Evolutionary conservation across 2,888 invertebrate species (phyloP).

Genomic region (Heterodera filipjevi): DNA sequence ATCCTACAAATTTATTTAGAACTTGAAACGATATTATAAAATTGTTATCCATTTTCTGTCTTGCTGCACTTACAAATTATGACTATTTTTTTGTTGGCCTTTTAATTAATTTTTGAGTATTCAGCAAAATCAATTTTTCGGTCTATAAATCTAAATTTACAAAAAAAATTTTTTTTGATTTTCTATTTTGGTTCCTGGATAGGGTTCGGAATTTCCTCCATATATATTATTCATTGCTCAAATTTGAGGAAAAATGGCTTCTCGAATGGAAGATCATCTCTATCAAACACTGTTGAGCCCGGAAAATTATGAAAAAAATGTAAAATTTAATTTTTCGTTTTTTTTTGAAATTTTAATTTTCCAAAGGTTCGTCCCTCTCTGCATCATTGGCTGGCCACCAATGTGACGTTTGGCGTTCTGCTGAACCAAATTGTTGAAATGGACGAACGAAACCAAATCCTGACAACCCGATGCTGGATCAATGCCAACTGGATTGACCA

Average conservation of each 20-base stretch:
- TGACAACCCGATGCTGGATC: conserved; percentile 64
- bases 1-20: too few species aligned
- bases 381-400: conserved; percentile 78
- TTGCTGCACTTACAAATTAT: too few species aligned
- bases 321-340: not conserved
- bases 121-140: too few species aligned
- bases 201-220: too few species aligned
- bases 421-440: conserved; percentile 85
- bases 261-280: conserved; percentile 58
- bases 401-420: conserved; percentile 80
- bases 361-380: conserved; percentile 74
- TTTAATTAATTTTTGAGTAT: too few species aligned
- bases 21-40: too few species aligned
- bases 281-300: conserved; percentile 58
- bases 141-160: too few species aligned
- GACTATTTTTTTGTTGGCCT: too few species aligned
- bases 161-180: conserved; percentile 1
- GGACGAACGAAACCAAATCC: conserved; percentile 65
- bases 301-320: conserved; percentile 73
- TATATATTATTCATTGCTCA: too few species aligned
- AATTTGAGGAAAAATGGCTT: conserved; percentile 47
- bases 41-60: too few species aligned
- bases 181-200: too few species aligned
- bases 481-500: conserved; percentile 65
- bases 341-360: not conserved